These are phyloP conservation scores for Burhinus oedicnemus DNA, from an alignment of 2,113 vertebrate genomes.

Conservation along the genomic window DNA sequence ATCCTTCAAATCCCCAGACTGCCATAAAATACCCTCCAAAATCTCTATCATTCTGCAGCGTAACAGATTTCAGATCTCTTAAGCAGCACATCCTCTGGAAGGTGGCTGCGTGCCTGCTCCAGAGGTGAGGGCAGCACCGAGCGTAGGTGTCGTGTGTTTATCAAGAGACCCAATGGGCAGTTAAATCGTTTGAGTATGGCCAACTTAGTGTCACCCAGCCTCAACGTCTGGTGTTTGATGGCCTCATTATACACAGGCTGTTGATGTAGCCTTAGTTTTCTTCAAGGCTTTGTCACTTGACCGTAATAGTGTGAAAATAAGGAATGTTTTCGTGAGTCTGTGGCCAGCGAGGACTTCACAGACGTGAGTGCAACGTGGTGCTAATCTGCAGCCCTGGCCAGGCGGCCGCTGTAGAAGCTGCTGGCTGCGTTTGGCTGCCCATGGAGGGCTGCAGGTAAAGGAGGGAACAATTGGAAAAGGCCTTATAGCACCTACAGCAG, in stretches of 20 bases:
- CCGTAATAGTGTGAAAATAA: background rate
- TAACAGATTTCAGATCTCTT: background rate
- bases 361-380: rapidly evolving
- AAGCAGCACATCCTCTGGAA: background rate
- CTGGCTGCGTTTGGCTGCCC: background rate
- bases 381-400: background rate
- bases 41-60: background rate
- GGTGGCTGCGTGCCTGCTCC: background rate
- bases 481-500: background rate
- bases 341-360: background rate
- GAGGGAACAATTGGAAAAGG: background rate
- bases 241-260: background rate
- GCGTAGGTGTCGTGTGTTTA: background rate
- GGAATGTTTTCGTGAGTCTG: background rate
- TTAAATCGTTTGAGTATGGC: background rate
- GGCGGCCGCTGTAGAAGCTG: background rate
- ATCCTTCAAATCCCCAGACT: background rate
- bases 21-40: background rate
- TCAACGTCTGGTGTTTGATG: background rate
- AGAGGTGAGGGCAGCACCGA: background rate
- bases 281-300: background rate
- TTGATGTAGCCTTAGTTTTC: background rate
- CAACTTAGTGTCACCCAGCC: background rate
- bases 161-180: background rate
- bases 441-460: background rate